Base-by-base conservation (phyloP, 2,888 invertebrate species). In the Clistopyga incitator region DNA sequence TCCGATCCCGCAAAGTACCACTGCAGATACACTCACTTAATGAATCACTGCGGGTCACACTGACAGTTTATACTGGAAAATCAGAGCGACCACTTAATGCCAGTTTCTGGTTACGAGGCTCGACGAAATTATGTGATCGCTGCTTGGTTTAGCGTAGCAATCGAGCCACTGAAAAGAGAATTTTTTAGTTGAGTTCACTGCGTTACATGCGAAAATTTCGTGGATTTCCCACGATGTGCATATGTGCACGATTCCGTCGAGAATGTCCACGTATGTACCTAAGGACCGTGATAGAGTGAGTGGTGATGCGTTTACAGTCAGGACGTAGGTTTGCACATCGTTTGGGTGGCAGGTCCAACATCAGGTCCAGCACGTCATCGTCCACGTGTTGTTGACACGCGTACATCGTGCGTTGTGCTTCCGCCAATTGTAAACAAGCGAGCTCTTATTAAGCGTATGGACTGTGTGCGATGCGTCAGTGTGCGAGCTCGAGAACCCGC, bases 311-410 rank as follows among this genome's bases (percentile, higher is more conserved):
- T 15, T 6, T 68, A 56, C 47, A 23, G n/a, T 15, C n/a, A 64
- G 15, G 38, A 65, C 45, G 38, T 38, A 25, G 65, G 76, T 77
- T 81, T 71, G 81, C 81, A 77, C 71, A 76, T 81, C 71, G 77
- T 81, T 81, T 65, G 76, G 71, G 65, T 71, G 56, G 65, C 64
- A 65, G 71, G 18, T 54, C 38, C 47, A 74, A 67, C 72, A 47
- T 77, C 15, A 45, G 42, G 68, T 68, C 47, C 67, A 68, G 71
- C 65, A 61, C 78, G 74, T 25, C 52, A 54, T 74, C 34, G 34
- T 18, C 23, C 67, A 45, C 52, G 77, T 59, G 45, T 78, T 82
- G 82, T 78, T 82, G 68, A 78, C 78, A 78, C 54, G 68, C 52
- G 68, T 74, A 15, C 65, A 20, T 45, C 38, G 38, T 50, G 64